Evolutionary conservation across 2,797 vertebrate species (phyloP).

Genomic region (Mormyrops boulengeri): DNA sequence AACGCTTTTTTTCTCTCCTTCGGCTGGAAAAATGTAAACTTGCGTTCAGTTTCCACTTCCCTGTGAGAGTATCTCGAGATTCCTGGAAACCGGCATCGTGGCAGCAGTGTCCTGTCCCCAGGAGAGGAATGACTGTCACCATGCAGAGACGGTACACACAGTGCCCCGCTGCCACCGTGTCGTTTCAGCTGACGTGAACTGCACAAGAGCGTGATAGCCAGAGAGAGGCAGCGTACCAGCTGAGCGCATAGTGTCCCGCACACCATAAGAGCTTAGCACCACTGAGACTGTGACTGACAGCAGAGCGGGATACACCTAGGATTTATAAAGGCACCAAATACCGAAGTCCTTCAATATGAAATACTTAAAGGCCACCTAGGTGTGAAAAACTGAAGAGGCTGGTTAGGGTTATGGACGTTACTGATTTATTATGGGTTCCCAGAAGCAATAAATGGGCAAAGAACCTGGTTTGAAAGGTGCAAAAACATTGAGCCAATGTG

Average conservation of each 20-base stretch:
- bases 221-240: not conserved
- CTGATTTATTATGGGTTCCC: not conserved
- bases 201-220: not conserved
- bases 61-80: not conserved
- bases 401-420: not conserved
- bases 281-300: not conserved
- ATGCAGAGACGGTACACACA: not conserved
- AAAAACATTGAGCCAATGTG: not conserved
- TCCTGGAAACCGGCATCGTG: not conserved
- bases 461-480: not conserved
- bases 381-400: not conserved
- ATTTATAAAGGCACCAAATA: not conserved
- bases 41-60: not conserved
- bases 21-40: not conserved
- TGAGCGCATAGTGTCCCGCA: not conserved
- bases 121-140: not conserved
- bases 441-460: not conserved
- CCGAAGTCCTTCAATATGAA: not conserved
- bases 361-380: not conserved
- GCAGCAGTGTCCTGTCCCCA: not conserved
- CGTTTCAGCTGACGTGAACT: not conserved
- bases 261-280: not conserved
- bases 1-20: not conserved
- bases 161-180: not conserved
- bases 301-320: not conserved